Conservation (phyloP, 2,888 invertebrate species). For the Junonia oenone region DNA sequence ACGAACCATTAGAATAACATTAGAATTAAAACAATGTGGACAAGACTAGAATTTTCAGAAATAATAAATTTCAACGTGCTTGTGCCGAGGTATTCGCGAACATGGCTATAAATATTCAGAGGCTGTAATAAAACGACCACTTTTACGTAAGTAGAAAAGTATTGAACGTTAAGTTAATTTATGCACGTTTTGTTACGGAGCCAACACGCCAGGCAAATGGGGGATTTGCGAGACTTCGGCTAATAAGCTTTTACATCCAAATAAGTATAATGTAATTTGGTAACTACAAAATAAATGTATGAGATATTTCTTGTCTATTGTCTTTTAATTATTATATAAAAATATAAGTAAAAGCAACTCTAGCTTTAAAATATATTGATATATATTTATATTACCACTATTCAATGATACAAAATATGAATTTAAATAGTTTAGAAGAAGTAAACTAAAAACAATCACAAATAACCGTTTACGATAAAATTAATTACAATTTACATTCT, state of each 20-base stretch:
- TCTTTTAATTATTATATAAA: too few relatives aligned
- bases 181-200: conserved; percentile 71
- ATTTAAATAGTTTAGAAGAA: too few relatives aligned
- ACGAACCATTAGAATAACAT: neutral
- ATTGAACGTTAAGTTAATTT: conserved; percentile 76
- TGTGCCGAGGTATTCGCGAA: conserved; percentile 39
- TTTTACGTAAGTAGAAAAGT: conserved; percentile 73
- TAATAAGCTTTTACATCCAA: conserved; percentile 52
- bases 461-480: too few relatives aligned
- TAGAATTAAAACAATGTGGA: neutral
- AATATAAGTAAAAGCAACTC: too few relatives aligned
- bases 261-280: conserved; percentile 27
- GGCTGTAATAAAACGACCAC: conserved; percentile 68
- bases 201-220: conserved; percentile 51
- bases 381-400: too few relatives aligned
- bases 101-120: conserved; percentile 66
- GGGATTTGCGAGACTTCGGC: conserved; percentile 55
- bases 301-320: too few relatives aligned
- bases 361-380: too few relatives aligned
- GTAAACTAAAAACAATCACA: too few relatives aligned
- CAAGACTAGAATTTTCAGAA: neutral
- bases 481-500: neutral
- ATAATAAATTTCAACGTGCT: conserved; percentile 4
- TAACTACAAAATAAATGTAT: conserved; percentile 1
- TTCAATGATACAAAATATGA: too few relatives aligned